Base-by-base conservation (phyloP, 2,797 vertebrate genomes). In the Hypotaenidia philippensis region DNA sequence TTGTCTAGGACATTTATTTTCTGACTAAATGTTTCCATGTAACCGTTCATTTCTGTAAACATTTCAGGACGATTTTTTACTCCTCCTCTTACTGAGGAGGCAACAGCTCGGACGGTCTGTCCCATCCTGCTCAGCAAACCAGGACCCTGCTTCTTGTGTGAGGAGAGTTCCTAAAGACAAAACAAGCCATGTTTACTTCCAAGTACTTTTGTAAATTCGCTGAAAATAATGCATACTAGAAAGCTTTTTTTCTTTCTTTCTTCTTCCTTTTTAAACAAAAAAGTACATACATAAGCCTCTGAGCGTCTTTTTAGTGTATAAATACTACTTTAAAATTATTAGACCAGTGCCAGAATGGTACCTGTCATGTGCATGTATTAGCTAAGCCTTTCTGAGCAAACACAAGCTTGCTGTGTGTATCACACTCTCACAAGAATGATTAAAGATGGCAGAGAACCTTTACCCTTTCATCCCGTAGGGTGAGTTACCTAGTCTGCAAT, bases 111-210 rank as follows among this genome's bases (percentile, higher is more conserved):
- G 85, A 99, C 98, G 0, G 99, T 99, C 74, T 99, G 99, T 3
- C 99, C 99, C 99, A 99, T 98, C 66, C 98, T 98, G 97, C 98
- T 99, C 79, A 99, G 97, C 80, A 99, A 98, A 22, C 99, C 96
- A 0, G 99, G 98, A 25, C 99, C 99, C 94, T 99, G 99, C 84
- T 99, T 99, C 98, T 97, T 99, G 92, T 99, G 98, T 36, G 99
- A 98, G 8, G 97, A 96, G 69, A 99, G 97, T 45, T 99, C 99
- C 99, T 99, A 95, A 45, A 93, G 83, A 91, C 6, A 95, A 61
- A 91, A 89, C 21, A 89, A 49, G n/a, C 65, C 50, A 5, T 23
- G 36, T 75, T 77, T 70, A 95, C 14, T 63, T 72, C 16, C 52
- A 66, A 21, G 52, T 22, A 83, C 31, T 53, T 70, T 34, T 74